Base-by-base conservation (phyloP, 2,113 vertebrate species). In the Petromus typicus region DNA sequence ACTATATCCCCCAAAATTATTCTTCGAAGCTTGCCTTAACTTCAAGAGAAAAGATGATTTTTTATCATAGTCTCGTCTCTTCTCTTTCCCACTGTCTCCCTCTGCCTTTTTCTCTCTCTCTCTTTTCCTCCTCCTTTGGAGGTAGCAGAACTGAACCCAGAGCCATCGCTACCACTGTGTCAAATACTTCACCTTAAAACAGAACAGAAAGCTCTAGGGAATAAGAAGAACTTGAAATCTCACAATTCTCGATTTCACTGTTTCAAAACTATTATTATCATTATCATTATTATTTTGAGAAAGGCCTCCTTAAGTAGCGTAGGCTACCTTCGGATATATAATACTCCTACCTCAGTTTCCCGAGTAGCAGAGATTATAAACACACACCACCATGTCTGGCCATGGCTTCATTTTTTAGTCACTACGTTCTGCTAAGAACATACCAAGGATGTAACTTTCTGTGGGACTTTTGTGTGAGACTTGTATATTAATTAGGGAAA, bases 41-140 rank as follows among this genome's bases (percentile, higher is more conserved):
- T 61, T 92, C 18, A 91, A 95, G 79, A 96, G 16, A 23, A 45
- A n/a, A 54, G 25, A 48, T 16, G 13, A n/a, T 90, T 57, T 90
- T 57, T 85, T 63, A 88, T 59, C n/a, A 84, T 5, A 54, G 16
- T 1, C 66, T 84, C 27, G 64, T 57, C 83, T 92, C 9, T 30
- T 43, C 25, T 43, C 13, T 5, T 12, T 43, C 23, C 40, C 11
- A 10, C n/a, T 73, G 22, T 25, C 30, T 7, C 20, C 67, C 17
- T 40, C 67, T 40, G 16, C 56, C 56, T 37, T n/a, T 22, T 69
- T 37, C 8, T 69, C 17, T 67, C 32, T 22, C 9, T 4, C 23
- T 10, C 37, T 73, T 2, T 25, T 75, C 11, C 25, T 73, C 4
- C 40, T 73, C 5, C 71, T 75, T 48, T 48, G 45, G 14, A 75